These are phyloP conservation scores for Acinonyx jubatus DNA, from an alignment of 2,113 vertebrate genomes.

Conservation along the genomic window DNA sequence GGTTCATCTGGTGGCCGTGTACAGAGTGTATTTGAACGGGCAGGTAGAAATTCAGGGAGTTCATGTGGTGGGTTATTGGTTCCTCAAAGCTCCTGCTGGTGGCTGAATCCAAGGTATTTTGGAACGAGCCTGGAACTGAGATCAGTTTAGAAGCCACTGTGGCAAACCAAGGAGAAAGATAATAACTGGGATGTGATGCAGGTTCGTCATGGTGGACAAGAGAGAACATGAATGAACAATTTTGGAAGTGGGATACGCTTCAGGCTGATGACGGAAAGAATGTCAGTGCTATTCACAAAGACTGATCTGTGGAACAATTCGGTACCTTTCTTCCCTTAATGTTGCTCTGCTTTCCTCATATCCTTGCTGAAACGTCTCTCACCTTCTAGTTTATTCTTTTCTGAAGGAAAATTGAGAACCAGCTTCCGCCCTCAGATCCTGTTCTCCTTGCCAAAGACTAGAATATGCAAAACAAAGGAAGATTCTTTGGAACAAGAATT, in stretches of 20 bases:
- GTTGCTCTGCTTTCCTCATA: not conserved
- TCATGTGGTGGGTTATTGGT: not conserved
- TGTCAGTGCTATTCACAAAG: not conserved
- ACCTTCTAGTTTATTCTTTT: not conserved
- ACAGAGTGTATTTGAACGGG: not conserved
- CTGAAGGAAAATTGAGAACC: not conserved
- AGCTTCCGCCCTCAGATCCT: not conserved
- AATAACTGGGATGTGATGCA: not conserved
- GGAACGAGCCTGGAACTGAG: not conserved
- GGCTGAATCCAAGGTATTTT: not conserved
- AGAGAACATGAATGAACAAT: not conserved
- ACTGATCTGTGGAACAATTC: not conserved
- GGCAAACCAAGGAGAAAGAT: not conserved
- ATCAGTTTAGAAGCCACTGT: not conserved
- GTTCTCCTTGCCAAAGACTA: not conserved
- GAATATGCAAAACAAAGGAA: not conserved
- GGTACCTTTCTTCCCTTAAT: not conserved
- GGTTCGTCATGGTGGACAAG: not conserved
- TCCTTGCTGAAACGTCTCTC: not conserved
- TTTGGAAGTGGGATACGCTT: not conserved
- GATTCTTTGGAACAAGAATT: not conserved
- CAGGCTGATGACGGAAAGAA: not conserved
- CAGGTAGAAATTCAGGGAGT: not conserved
- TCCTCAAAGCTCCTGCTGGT: not conserved
- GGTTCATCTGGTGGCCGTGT: fast-evolving